These are phyloP conservation scores for Solen grandis DNA, from an alignment of 1,140 invertebrate species.

Conservation along the genomic window DNA sequence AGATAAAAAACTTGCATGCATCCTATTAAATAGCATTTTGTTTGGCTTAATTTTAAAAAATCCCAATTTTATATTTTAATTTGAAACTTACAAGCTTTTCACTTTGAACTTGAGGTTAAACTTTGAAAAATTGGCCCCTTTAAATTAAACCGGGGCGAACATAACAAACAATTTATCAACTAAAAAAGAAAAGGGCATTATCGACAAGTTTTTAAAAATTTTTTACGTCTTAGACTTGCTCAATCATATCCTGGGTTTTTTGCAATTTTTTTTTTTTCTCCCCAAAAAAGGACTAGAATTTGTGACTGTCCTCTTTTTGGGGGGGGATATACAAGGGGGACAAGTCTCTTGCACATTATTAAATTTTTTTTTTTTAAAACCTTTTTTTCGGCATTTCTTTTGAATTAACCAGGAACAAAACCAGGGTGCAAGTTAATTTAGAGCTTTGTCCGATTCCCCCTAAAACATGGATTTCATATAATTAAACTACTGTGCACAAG, in stretches of 20 bases:
- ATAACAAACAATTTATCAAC: neutral
- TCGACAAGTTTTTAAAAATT: neutral
- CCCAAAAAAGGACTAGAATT: neutral
- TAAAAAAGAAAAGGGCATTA: neutral
- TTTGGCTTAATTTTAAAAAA: no score
- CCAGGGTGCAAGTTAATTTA: neutral
- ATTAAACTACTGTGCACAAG: conserved; percentile 2
- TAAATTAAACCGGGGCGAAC: neutral
- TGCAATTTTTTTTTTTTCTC: conserved; percentile 1
- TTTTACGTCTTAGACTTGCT: conserved; percentile 21
- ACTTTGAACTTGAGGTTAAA: neutral
- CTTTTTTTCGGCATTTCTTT: neutral
- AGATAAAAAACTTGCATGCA: no score
- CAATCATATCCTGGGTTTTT: neutral
- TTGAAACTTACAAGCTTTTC: no score
- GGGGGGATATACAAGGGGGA: conserved; percentile 1
- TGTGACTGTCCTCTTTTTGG: conserved; percentile 1
- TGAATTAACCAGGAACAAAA: neutral
- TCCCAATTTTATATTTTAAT: no score
- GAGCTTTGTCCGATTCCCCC: conserved; percentile 5
- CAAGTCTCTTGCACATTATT: neutral
- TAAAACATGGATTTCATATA: neutral
- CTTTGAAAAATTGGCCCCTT: neutral
- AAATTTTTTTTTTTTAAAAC: no score
- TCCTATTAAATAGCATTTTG: no score